Evolutionary conservation across 2,113 vertebrate species (phyloP).

Genomic region (Emydocephalus ijimae): DNA sequence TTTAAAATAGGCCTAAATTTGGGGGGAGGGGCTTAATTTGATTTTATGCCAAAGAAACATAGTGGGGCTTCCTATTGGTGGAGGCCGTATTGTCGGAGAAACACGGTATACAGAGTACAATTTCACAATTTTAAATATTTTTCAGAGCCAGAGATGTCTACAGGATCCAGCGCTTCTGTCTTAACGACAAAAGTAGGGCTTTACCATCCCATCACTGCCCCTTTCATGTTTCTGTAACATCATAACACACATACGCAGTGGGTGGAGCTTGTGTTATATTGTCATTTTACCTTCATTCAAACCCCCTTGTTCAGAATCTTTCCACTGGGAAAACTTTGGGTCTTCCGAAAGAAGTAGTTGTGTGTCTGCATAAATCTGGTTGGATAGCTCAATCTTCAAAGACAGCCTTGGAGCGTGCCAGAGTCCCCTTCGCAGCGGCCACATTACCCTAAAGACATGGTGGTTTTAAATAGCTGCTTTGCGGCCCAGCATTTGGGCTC

Average conservation of each 20-base stretch:
- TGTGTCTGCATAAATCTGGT: not conserved
- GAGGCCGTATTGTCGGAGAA: too few species aligned
- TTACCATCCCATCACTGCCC: not conserved
- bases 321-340: not conserved
- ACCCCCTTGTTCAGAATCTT: not conserved
- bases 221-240: not conserved
- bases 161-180: not conserved
- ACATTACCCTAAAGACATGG: not conserved
- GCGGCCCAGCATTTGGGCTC: not conserved
- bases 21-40: too few species aligned
- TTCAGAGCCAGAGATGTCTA: not conserved
- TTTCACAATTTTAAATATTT: not conserved
- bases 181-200: not conserved
- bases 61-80: too few species aligned
- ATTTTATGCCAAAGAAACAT: too few species aligned
- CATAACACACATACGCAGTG: not conserved
- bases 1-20: too few species aligned
- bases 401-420: not conserved
- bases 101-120: not conserved
- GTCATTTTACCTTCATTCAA: not conserved
- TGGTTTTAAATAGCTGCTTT: not conserved
- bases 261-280: not conserved
- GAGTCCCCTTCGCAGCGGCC: not conserved
- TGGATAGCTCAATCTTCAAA: not conserved
- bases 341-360: not conserved